Evolutionary conservation across 2,888 invertebrate species (phyloP), one percentile per base, ranked within the genome.

Genomic region (Desoria tigrina): DNA sequence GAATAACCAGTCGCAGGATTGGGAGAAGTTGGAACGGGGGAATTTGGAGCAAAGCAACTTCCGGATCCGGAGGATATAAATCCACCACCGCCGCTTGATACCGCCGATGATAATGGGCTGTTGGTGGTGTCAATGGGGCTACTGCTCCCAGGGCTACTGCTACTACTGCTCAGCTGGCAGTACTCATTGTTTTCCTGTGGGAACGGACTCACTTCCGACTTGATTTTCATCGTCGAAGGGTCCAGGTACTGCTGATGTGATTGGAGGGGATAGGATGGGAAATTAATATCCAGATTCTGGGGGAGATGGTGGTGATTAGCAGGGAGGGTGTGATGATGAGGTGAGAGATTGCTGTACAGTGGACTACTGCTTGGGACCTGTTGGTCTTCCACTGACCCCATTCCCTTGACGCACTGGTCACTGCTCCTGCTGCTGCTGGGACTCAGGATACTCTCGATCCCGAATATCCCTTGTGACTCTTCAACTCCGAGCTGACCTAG

Each of bases 141-240:
- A 45, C 16, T 45, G 9, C 45, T 18, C n/a, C 21, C 57, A 61
- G 21, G 62, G 53, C 53, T 63, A 54, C 16, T 60, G 60, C 16
- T 61, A 53, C 51, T 61, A 57, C 39, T 61, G 63, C 49, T 62
- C 50, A 39, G 59, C 50, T 57, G 54, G 56, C 68, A 68, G 28
- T 68, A 72, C 28, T 72, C 74, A 68, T 60, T 64, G 64, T 54
- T 74, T 66, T 68, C 55, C n/a, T n/a, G n/a, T 53, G 68, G 61
- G 62, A 74, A 74, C 57, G 71, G 64, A 63, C 66, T 16, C 49
- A 72, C 67, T 74, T 74, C 74, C 72, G 72, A 69, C 62, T 72
- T 74, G 32, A 71, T 69, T 72, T 73, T 73, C 66, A 21, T 45
- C 16, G 61, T 63, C 58, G 49, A 58, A 53, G 50, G 61, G 56